These are phyloP conservation scores for Orthosia cruda DNA, from an alignment of 2,888 invertebrate species.

Conservation along the genomic window DNA sequence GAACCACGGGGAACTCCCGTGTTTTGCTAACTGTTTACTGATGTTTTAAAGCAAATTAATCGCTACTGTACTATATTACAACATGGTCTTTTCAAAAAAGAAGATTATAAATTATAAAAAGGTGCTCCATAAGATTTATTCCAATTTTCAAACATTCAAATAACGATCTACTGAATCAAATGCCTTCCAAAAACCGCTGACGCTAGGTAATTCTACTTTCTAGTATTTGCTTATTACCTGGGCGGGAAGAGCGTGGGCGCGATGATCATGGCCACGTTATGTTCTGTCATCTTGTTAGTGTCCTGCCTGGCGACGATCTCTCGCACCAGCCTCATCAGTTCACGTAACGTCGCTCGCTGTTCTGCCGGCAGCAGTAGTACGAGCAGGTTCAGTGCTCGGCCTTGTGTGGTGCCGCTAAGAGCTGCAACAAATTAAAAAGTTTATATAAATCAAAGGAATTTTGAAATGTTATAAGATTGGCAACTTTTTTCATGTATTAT, in stretches of 20 bases:
- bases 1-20: conserved; percentile 13
- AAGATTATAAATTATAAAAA: not conserved
- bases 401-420: conserved; percentile 92
- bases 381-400: conserved; percentile 94
- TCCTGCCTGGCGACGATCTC: conserved; percentile 94
- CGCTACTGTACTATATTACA: not conserved
- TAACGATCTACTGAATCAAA: conserved; percentile 11
- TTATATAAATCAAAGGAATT: not conserved
- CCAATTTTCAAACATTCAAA: not conserved
- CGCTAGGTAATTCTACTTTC: not conserved
- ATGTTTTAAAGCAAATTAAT: too few relatives aligned
- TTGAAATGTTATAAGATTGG: not conserved
- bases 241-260: conserved; percentile 98
- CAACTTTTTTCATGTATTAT: not conserved
- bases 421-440: conserved; percentile 82
- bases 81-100: not conserved
- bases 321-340: conserved; percentile 95
- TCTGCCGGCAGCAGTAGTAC: conserved; percentile 96
- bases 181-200: not conserved
- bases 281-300: conserved; percentile 97
- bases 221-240: conserved; percentile 83
- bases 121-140: too few relatives aligned
- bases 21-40: not conserved
- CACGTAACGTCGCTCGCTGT: conserved; percentile 96
- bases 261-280: conserved; percentile 98